Conservation (phyloP, 2,113 vertebrate species). For the Laticauda laticaudata region DNA sequence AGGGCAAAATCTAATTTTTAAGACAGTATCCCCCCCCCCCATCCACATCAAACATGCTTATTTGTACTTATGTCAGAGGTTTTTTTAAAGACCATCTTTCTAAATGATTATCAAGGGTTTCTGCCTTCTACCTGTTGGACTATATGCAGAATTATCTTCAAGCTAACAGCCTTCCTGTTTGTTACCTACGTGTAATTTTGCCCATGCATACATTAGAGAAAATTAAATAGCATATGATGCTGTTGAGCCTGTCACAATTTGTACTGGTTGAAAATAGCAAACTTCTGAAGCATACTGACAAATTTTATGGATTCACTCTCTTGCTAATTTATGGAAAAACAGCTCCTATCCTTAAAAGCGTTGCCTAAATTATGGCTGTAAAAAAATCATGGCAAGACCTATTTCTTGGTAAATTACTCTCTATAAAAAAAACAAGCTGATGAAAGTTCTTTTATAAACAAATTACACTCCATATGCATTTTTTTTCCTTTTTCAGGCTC, state of each 20-base stretch:
- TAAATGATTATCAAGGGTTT: conserved; percentile 30
- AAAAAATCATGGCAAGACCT: conserved; percentile 49
- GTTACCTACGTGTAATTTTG: conserved; percentile 60
- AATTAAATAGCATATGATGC: conserved; percentile 70
- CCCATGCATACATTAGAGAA: conserved; percentile 62
- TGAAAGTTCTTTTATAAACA: conserved; percentile 1
- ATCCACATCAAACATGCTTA: conserved; percentile 14
- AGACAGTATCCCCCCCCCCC: background rate
- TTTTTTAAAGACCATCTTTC: background rate
- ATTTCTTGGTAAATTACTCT: conserved; percentile 46
- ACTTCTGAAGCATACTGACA: conserved; percentile 59
- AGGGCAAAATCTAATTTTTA: background rate
- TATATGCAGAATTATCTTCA: conserved; percentile 48
- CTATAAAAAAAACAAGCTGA: conserved; percentile 44
- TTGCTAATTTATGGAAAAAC: conserved; percentile 54
- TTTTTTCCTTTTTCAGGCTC: background rate
- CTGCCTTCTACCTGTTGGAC: conserved; percentile 45
- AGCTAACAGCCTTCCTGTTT: conserved; percentile 48
- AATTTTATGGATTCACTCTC: conserved; percentile 61
- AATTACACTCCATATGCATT: background rate
- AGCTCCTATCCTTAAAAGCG: conserved; percentile 49
- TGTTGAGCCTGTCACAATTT: conserved; percentile 62
- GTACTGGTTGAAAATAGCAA: conserved; percentile 65
- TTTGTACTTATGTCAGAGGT: background rate
- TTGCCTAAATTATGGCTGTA: conserved; percentile 37